phyloP scores from a whole-genome alignment of 1,140 invertebrate species.

The Pogonognathellus flavescens region DNA sequence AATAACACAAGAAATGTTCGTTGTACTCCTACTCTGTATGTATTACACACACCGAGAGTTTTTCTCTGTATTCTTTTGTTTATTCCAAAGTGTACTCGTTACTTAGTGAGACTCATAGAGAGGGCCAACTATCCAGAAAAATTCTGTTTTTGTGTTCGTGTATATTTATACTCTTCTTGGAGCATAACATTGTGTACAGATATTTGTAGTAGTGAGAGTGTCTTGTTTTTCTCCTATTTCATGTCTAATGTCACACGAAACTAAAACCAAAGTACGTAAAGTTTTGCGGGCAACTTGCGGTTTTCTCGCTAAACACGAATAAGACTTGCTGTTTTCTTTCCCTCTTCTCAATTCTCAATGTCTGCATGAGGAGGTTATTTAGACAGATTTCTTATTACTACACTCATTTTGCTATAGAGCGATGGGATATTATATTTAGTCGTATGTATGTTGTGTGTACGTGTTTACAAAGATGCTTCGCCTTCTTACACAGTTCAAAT shows the following conservation, averaged over 20 bases:
- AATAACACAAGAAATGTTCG: not conserved
- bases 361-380: constrained; percentile 20
- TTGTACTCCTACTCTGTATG: not conserved
- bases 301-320: constrained; percentile 6
- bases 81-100: not conserved
- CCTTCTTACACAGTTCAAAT: not conserved
- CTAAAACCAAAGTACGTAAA: constrained; percentile 45
- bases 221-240: constrained; percentile 16
- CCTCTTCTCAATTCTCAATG: not conserved
- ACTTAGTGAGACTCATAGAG: not conserved
- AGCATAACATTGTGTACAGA: no score
- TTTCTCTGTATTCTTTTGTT: constrained; percentile 8
- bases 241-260: constrained; percentile 36
- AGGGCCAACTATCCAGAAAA: constrained; percentile 20
- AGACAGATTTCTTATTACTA: constrained; percentile 46
- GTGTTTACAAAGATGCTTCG: constrained; percentile 22
- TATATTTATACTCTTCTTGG: not conserved
- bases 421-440: not conserved
- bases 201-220: not conserved
- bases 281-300: constrained; percentile 43
- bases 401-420: not conserved
- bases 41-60: not conserved
- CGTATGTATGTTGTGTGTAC: constrained; percentile 5
- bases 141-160: constrained; percentile 1
- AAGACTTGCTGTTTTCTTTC: not conserved